A percentile compares a stretch with the other conserved stretches of the same genome.
Conservation (phyloP, 1,140 invertebrate genomes). For the Plutomurus gul region DNA sequence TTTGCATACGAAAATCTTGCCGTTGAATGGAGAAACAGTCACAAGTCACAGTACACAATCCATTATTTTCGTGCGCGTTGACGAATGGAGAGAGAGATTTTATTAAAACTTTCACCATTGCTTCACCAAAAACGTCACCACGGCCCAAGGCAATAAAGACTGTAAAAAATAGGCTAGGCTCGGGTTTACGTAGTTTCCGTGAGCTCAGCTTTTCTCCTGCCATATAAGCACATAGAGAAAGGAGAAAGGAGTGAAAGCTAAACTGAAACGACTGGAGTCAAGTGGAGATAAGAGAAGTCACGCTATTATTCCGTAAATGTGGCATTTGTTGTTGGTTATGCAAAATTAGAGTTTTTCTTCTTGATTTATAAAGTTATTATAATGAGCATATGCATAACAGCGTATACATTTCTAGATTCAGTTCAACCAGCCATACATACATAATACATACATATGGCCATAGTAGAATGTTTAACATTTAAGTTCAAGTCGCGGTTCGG, state of each 20-base stretch:
- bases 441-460: no score
- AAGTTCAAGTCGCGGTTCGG: no score
- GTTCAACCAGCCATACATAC: no score
- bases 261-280: not conserved
- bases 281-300: not conserved
- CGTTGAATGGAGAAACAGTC: no score
- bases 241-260: no score
- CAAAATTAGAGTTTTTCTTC: not conserved
- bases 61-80: no score
- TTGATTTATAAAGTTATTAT: not conserved
- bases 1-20: no score
- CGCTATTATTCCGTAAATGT: constrained; percentile 21
- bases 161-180: not conserved
- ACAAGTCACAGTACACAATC: no score
- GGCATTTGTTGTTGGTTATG: constrained; percentile 17
- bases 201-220: no score
- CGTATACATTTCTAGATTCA: not conserved
- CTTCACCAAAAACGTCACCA: constrained; percentile 9
- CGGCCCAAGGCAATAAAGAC: constrained; percentile 16
- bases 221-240: no score
- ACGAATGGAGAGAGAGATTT: not conserved
- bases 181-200: no score
- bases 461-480: no score
- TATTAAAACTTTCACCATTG: constrained; percentile 9
- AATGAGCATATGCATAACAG: not conserved